These are phyloP conservation scores for Drosophila diplacantha DNA, from an alignment of 2,888 invertebrate species.

Conservation along the genomic window DNA sequence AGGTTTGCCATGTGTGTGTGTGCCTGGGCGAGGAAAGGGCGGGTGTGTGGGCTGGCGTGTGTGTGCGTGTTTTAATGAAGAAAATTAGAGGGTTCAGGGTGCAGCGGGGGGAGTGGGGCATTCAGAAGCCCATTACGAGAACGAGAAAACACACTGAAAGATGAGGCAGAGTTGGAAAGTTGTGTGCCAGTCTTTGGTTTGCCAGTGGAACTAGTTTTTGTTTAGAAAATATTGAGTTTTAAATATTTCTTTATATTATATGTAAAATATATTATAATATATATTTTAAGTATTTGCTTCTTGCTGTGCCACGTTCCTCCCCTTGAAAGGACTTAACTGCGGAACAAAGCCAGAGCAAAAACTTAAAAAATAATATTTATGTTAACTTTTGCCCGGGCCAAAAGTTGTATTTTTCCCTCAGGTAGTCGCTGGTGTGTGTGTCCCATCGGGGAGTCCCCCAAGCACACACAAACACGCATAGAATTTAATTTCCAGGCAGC, in stretches of 20 bases:
- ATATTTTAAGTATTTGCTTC: too few species aligned
- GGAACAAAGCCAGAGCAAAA: neutral
- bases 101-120: neutral
- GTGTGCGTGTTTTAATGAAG: conserved; percentile 53
- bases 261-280: neutral
- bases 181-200: neutral
- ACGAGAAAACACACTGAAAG: conserved; percentile 9
- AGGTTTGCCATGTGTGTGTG: conserved; percentile 17
- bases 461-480: neutral
- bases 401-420: neutral
- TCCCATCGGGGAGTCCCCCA: conserved; percentile 49
- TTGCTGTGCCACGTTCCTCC: neutral
- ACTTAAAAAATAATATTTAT: conserved; percentile 7
- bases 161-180: neutral
- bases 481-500: conserved; percentile 38
- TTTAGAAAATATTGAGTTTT: neutral
- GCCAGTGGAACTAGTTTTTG: neutral
- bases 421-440: neutral
- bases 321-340: neutral
- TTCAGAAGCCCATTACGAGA: conserved; percentile 14
- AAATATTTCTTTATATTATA: neutral
- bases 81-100: conserved; percentile 49
- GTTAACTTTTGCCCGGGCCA: neutral
- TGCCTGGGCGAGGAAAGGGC: neutral
- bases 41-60: conserved; percentile 3